Percentiles rank a stretch among this genome's conserved stretches.
phyloP scores from a whole-genome alignment of 2,888 invertebrate genomes.

The Sthenelais limicola region DNA sequence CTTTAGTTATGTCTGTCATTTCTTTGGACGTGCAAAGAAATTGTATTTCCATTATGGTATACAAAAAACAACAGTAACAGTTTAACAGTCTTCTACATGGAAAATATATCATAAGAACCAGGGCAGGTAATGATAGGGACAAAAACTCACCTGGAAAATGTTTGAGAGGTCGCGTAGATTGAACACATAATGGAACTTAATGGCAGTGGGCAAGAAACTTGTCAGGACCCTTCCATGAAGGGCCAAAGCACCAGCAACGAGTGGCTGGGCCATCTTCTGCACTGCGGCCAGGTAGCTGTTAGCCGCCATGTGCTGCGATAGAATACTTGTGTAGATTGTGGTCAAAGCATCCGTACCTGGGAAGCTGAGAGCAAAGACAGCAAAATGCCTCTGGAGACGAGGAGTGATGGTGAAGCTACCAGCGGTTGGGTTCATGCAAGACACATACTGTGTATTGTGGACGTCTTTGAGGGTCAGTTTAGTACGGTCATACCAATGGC shows the following conservation, averaged over 20 bases:
- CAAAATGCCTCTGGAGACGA: constrained; percentile 81
- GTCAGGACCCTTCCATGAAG: constrained; percentile 89
- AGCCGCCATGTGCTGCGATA: constrained; percentile 73
- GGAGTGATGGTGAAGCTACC: constrained; percentile 98
- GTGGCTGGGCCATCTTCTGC: constrained; percentile 80
- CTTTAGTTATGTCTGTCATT: no score
- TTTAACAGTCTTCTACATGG: no score
- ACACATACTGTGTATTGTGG: constrained; percentile 96
- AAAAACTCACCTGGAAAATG: constrained; percentile 86
- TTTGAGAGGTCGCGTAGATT: constrained; percentile 95
- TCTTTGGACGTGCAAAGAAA: no score
- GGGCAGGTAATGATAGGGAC: background rate
- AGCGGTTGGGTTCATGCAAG: constrained; percentile 98
- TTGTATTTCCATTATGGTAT: no score
- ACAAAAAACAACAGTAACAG: no score
- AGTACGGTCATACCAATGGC: constrained; percentile 96
- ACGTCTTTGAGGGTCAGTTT: constrained; percentile 93
- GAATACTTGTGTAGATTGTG: constrained; percentile 89
- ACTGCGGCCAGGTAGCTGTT: constrained; percentile 75
- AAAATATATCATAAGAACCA: no score
- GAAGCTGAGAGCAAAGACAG: constrained; percentile 79
- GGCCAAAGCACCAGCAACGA: constrained; percentile 87
- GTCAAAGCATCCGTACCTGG: constrained; percentile 87
- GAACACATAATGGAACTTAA: constrained; percentile 97
- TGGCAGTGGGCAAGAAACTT: constrained; percentile 93